phyloP scores from a whole-genome alignment of 2,113 vertebrate genomes.

The Campylorhamphus procurvoides region DNA sequence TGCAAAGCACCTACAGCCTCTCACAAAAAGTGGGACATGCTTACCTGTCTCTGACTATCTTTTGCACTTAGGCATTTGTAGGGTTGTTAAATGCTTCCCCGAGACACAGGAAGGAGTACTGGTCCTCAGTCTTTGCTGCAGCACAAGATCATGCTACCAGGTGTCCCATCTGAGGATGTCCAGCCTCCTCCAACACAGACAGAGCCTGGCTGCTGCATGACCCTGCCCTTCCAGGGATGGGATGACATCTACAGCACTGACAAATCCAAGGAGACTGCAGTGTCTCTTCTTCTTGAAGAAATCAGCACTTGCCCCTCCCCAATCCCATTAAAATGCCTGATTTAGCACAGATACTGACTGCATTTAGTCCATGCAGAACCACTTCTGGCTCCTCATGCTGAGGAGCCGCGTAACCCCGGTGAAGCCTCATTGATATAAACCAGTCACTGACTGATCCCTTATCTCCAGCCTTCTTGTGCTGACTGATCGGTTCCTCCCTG shows the following conservation, averaged over 20 bases:
- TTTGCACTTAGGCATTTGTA: neutral
- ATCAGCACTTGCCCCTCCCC: neutral
- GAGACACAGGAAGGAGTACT: neutral
- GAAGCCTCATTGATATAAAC: slow-evolving; percentile 20
- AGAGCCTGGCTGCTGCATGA: neutral
- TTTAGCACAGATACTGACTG: slow-evolving; percentile 28
- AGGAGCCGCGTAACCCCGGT: neutral
- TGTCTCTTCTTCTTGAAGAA: neutral
- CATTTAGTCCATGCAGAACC: neutral
- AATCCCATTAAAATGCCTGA: neutral
- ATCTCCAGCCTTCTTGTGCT: slow-evolving; percentile 40
- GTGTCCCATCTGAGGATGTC: neutral
- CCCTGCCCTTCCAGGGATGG: neutral
- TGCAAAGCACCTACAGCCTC: neutral
- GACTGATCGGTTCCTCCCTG: slow-evolving; percentile 23
- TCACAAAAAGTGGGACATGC: neutral
- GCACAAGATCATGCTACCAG: neutral
- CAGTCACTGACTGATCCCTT: slow-evolving; percentile 42
- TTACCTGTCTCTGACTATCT: neutral
- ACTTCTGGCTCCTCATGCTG: slow-evolving; percentile 2
- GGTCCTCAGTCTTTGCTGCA: neutral
- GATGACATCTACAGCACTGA: neutral
- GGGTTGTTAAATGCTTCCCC: neutral
- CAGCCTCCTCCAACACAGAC: neutral
- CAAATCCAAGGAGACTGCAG: neutral